Evolutionary conservation across 1,140 invertebrate genomes (phyloP).

Genomic region (Drosophila miranda): DNA sequence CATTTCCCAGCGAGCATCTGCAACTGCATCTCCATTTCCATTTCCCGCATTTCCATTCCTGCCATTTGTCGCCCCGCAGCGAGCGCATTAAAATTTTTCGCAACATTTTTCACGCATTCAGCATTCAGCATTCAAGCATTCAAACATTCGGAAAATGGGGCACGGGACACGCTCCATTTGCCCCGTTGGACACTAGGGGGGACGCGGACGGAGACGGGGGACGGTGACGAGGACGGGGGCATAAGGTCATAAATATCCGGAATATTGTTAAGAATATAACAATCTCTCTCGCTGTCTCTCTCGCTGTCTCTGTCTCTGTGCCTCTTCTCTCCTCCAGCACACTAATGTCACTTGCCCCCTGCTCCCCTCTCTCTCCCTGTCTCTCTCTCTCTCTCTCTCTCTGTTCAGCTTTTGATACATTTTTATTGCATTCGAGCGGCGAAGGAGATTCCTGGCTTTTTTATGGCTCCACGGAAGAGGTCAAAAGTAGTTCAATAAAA

Average conservation of each 20-base stretch:
- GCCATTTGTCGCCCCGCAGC: conserved; percentile 45
- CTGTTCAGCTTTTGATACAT: conserved; percentile 29
- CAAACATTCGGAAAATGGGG: conserved; percentile 32
- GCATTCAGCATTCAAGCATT: conserved; percentile 42
- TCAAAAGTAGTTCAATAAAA: conserved; percentile 20
- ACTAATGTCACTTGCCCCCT: not conserved
- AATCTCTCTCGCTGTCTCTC: conserved; percentile 40
- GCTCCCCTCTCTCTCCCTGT: too few relatives aligned
- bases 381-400: too few relatives aligned
- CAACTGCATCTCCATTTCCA: conserved; percentile 59
- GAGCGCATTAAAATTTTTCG: conserved; percentile 74
- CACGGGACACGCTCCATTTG: conserved; percentile 55
- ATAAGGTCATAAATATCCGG: conserved; percentile 69
- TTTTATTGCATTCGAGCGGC: conserved; percentile 26
- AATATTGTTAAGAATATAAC: conserved; percentile 80
- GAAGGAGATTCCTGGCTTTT: conserved; percentile 4
- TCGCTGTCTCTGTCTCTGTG: not conserved
- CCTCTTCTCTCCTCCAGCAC: conserved; percentile 1
- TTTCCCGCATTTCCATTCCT: conserved; percentile 28
- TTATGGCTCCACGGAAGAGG: conserved; percentile 34
- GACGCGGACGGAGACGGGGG: too few relatives aligned
- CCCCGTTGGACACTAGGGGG: not conserved
- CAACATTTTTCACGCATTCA: conserved; percentile 78
- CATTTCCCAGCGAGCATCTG: conserved; percentile 6
- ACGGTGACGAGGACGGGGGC: not conserved